Base-by-base conservation (phyloP, 2,888 invertebrate species). In the Volucella inanis region DNA sequence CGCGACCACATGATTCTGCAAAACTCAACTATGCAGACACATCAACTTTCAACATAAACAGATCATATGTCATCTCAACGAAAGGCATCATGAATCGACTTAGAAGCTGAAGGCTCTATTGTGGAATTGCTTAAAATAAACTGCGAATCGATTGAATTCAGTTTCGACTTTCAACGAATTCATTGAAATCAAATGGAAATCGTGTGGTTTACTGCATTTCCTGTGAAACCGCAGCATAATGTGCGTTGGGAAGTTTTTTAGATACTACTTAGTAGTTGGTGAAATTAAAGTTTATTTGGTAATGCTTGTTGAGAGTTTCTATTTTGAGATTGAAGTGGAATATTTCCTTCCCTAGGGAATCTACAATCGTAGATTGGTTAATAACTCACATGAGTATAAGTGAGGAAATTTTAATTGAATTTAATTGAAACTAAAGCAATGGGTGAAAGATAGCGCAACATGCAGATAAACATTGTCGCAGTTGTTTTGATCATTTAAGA, bases 351-450 rank as follows among this genome's bases (percentile, higher is more conserved):
- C 38, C 49, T 10, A 18, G 43, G 61, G 43, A 72, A 72, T 31
- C 31, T 31, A 31, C 31, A 31, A 31, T 31, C 31, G 52, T 72
- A 72, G 68, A 78, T 78, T 83, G 72, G 67, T 57, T 78, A 78
- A 74, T 78, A 74, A 84, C 43, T 70, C 64, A 62, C 72, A 72
- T 71, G 77, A 50, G 54, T 49, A 12, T 38, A 64, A 59, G 70
- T 74, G 74, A 64, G 22, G 70, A 70, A 84, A 70, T 59, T 65
- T 84, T 75, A 83, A 83, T 83, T 83, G 78, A 79, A 79, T 22
- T 59, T 79, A 84, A 84, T 84, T 84, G 83, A 49, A 79, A 79
- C 79, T 79, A 79, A 84, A 79, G 70, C 59, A 70, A 68, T 75
- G 70, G 54, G 65, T 52, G 74, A 54, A 52, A 41, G 81, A 59